phyloP scores from a whole-genome alignment of 1,140 invertebrate genomes.

The Acromyrmex heyeri region DNA sequence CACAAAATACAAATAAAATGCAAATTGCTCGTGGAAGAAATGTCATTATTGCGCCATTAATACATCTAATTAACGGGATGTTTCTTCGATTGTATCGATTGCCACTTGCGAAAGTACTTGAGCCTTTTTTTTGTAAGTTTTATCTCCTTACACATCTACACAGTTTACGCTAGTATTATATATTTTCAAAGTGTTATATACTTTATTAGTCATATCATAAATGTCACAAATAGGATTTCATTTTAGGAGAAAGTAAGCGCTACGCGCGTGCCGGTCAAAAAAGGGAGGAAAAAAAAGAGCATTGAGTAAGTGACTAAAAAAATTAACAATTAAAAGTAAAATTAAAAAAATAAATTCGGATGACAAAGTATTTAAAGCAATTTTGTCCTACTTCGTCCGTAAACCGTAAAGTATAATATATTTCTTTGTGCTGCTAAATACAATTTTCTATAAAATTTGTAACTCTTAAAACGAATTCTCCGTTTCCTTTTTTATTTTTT shows the following conservation, averaged over 20 bases:
- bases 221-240: conserved; percentile 4
- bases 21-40: conserved; percentile 52
- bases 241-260: conserved; percentile 43
- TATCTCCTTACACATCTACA: conserved; percentile 3
- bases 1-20: conserved; percentile 36
- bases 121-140: conserved; percentile 13
- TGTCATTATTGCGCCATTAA: conserved; percentile 32
- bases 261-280: conserved; percentile 47
- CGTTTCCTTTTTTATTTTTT: neutral
- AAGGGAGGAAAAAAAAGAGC: neutral
- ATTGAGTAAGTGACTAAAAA: neutral
- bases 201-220: neutral
- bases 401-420: neutral
- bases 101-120: conserved; percentile 57
- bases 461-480: neutral
- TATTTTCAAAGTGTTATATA: conserved; percentile 13
- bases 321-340: neutral
- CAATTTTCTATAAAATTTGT: neutral
- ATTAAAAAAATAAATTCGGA: neutral
- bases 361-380: conserved; percentile 32
- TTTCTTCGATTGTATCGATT: conserved; percentile 26
- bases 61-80: conserved; percentile 21
- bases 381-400: neutral
- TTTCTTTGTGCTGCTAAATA: neutral
- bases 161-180: conserved; percentile 19